These are phyloP conservation scores for Mystacides longicornis DNA, from an alignment of 2,888 invertebrate genomes.

Conservation along the genomic window DNA sequence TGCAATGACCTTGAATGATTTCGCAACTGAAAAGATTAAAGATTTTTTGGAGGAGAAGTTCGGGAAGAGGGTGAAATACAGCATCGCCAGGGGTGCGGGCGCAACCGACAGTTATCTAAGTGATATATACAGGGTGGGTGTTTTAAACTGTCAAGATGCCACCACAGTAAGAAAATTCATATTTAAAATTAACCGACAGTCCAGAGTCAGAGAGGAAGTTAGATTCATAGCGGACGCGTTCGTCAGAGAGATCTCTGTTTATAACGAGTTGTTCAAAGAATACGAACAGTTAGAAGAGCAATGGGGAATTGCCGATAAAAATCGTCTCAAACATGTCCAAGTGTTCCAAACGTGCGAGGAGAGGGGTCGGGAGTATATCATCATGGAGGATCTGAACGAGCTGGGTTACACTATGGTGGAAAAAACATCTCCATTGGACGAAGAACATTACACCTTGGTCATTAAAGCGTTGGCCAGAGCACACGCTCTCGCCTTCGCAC, in stretches of 20 bases:
- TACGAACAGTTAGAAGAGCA: neutral
- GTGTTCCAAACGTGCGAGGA: neutral
- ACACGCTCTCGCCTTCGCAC: neutral
- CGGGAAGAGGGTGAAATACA: neutral
- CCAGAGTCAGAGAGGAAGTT: neutral
- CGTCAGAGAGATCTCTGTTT: neutral
- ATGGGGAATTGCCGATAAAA: neutral
- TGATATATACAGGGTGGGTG: neutral
- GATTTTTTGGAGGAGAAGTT: neutral
- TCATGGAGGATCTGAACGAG: neutral
- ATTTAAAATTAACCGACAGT: neutral
- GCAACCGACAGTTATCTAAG: neutral
- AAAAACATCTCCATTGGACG: neutral
- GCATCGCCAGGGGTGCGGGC: neutral
- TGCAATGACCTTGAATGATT: neutral
- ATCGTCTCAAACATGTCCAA: neutral
- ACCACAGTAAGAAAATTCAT: neutral
- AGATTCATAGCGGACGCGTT: neutral
- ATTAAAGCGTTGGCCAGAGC: neutral
- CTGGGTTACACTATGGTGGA: neutral
- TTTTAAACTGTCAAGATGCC: neutral
- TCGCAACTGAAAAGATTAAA: neutral
- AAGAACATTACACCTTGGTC: neutral
- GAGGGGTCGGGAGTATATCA: neutral
- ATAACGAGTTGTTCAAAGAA: neutral